Base-by-base conservation (phyloP, 2,113 vertebrate genomes). In the Anoura caudifer region DNA sequence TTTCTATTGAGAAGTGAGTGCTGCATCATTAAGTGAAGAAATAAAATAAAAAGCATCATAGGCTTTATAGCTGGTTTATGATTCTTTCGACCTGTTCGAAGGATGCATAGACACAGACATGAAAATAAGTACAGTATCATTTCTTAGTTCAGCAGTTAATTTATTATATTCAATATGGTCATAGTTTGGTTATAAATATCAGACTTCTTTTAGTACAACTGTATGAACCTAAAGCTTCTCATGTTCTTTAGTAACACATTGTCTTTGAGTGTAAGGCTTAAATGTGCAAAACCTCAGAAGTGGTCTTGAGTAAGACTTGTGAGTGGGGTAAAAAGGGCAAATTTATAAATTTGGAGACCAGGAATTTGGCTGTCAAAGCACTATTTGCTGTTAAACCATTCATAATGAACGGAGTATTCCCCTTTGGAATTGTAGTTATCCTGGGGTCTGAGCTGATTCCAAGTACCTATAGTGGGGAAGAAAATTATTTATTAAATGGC, bases 101-200 rank as follows among this genome's bases (percentile, higher is more conserved):
- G 90, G 38, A 92, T 89, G 75, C 3, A 1, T 77, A 82, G 67
- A 50, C 67, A 94, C 82, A 85, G 72, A 63, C 24, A 9, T 77
- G 79, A 75, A 80, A 83, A 96, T 63, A 97, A 96, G 90, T 80
- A 56, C 26, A 84, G 61, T 43, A 69, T 54, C 96, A 0, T 50
- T 90, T 76, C 92, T 96, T 95, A 85, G 26, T 67, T 82, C 41
- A 95, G 80, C 56, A 94, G 63, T 96, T 97, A 96, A 59, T 97
- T 85, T 97, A 91, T 97, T 96, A n/a, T 97, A 67, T 84, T 97
- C 73, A 97, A 84, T 97, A 63, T 90, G 96, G 92, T 97, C 90
- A 90, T 91, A 98, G 97, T 95, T 85, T 97, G 95, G 88, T 92
- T 97, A 97, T 97, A 97, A 98, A 95, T 97, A 97, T 97, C 91